Conservation (phyloP, 2,888 invertebrate species). For the Mythimna vitellina region DNA sequence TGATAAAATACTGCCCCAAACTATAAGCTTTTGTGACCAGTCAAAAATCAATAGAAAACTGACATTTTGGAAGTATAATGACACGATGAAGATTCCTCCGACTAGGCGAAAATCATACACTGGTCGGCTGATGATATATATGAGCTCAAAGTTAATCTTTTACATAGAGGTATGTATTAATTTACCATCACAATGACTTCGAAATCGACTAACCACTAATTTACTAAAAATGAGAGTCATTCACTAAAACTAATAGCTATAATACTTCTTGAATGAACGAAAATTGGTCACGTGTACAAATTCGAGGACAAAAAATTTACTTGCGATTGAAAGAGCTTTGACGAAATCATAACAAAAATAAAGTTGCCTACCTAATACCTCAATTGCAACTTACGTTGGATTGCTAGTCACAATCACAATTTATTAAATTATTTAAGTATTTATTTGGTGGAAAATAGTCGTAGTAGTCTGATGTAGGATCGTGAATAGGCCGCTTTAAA, state of each 20-base stretch:
- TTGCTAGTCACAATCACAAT: background rate
- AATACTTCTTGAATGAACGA: constrained; percentile 28
- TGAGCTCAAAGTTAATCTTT: background rate
- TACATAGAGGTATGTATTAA: background rate
- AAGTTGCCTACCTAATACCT: background rate
- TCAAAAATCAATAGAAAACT: background rate
- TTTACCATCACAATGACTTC: constrained; percentile 34
- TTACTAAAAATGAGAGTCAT: constrained; percentile 17
- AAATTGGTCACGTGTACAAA: background rate
- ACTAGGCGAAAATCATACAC: background rate
- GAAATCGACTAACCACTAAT: constrained; percentile 39
- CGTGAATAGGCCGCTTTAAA: background rate
- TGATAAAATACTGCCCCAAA: background rate
- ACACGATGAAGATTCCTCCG: background rate
- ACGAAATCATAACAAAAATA: too few species aligned
- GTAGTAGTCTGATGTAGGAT: background rate
- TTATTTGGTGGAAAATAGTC: background rate
- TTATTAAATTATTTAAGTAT: background rate
- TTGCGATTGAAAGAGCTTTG: background rate
- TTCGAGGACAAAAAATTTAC: background rate
- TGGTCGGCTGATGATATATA: background rate
- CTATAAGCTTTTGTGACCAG: too few species aligned
- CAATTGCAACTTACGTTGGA: background rate
- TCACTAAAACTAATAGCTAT: constrained; percentile 24
- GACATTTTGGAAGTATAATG: background rate